These are phyloP conservation scores for Asarcornis scutulata DNA, from an alignment of 2,113 vertebrate genomes.

Conservation along the genomic window DNA sequence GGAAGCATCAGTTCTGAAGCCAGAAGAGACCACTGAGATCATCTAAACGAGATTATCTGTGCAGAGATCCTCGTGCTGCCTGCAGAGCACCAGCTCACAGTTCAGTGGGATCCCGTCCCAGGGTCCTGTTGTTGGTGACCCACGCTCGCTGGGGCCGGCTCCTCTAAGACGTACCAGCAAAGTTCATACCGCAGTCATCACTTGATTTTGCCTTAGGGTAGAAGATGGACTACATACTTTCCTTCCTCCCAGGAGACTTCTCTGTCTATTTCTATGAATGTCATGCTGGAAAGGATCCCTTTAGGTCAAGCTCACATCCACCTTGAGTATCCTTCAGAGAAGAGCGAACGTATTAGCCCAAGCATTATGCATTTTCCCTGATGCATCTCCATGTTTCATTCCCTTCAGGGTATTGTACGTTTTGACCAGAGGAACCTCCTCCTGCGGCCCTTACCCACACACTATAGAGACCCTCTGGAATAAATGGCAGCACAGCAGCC, in stretches of 20 bases:
- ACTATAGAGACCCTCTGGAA: neutral
- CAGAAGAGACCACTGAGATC: neutral
- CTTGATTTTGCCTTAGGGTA: neutral
- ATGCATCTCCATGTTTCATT: neutral
- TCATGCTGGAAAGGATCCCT: neutral
- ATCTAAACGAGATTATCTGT: neutral
- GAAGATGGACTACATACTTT: neutral
- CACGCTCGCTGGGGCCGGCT: neutral
- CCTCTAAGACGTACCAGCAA: neutral
- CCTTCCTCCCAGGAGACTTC: neutral
- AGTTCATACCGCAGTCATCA: neutral
- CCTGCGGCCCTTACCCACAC: neutral
- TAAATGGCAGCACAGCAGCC: neutral
- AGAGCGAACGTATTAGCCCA: neutral
- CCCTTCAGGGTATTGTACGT: neutral
- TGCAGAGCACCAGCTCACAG: neutral
- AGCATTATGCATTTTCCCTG: neutral
- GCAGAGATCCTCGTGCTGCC: neutral
- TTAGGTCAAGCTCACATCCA: conserved; percentile 26
- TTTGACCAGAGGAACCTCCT: neutral
- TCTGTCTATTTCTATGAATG: neutral
- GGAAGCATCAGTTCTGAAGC: neutral
- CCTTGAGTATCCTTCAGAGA: neutral
- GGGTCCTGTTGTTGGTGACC: neutral
- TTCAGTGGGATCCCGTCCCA: neutral